Evolutionary conservation across 2,113 vertebrate genomes (phyloP).

Genomic region (Misgurnus mizolepis): DNA sequence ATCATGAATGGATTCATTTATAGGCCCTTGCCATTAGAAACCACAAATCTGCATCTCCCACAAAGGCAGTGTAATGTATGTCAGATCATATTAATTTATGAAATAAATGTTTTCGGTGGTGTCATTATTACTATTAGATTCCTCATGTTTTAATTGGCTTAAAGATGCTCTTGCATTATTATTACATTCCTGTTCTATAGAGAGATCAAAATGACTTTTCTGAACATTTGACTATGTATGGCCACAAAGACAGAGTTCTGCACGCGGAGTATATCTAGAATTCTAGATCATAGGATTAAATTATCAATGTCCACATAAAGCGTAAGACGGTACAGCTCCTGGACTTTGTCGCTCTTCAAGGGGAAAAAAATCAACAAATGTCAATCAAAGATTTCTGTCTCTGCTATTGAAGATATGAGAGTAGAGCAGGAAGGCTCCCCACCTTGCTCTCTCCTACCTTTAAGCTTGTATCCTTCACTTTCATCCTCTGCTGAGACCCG

Average conservation of each 20-base stretch:
- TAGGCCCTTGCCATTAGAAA: slow-evolving; percentile 20
- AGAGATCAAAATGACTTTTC: slow-evolving; percentile 2
- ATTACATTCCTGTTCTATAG: not conserved
- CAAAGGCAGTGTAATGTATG: not conserved
- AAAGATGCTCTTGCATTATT: not conserved
- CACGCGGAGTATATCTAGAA: slow-evolving; percentile 17
- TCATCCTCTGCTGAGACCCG: slow-evolving; percentile 51
- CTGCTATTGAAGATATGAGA: slow-evolving; percentile 46
- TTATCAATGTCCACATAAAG: slow-evolving; percentile 17
- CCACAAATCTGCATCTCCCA: not conserved
- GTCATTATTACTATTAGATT: slow-evolving; percentile 5
- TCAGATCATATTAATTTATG: slow-evolving; percentile 14
- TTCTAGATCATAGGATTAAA: slow-evolving; percentile 26
- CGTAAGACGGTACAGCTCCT: slow-evolving; percentile 33
- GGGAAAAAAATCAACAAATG: slow-evolving; percentile 64
- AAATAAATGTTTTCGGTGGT: not conserved
- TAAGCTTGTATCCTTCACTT: slow-evolving; percentile 52
- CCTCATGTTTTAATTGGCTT: no score
- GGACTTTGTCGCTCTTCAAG: slow-evolving; percentile 57
- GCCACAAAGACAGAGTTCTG: not conserved
- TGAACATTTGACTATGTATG: not conserved
- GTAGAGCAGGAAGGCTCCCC: slow-evolving; percentile 19
- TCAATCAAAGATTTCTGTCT: slow-evolving; percentile 62
- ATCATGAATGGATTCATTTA: slow-evolving; percentile 27
- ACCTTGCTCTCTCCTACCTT: slow-evolving; percentile 48